Percentiles rank a stretch among this genome's conserved stretches.
These are phyloP conservation scores for Ophiodon elongatus DNA, from an alignment of 2,113 vertebrate species.

Conservation along the genomic window DNA sequence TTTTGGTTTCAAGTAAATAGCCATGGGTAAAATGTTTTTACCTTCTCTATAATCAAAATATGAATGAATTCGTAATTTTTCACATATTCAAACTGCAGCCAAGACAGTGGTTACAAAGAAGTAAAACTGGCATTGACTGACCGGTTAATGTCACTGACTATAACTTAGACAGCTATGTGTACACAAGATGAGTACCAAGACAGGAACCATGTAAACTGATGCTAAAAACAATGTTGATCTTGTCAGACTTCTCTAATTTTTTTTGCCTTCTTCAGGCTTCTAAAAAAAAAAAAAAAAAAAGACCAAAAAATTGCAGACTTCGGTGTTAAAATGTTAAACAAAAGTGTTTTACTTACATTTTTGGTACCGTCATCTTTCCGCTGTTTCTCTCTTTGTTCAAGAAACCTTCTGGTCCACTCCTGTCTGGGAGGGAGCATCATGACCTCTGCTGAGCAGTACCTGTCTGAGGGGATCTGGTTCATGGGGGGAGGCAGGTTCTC, in stretches of 20 bases:
- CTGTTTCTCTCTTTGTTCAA: constrained; percentile 85
- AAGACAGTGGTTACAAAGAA: neutral
- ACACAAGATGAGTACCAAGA: neutral
- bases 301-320: neutral
- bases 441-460: constrained; percentile 86
- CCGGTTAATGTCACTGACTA: neutral
- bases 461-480: constrained; percentile 90
- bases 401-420: constrained; percentile 89
- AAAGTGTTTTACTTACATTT: constrained; percentile 80
- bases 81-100: neutral
- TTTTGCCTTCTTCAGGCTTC: neutral
- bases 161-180: neutral
- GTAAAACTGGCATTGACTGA: neutral
- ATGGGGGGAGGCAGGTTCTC: constrained; percentile 89
- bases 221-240: neutral
- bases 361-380: constrained; percentile 86
- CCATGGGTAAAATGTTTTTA: neutral
- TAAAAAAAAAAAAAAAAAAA: too few relatives aligned
- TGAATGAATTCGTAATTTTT: neutral
- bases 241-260: neutral
- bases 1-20: neutral
- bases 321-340: neutral
- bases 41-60: neutral
- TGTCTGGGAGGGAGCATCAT: constrained; percentile 83
- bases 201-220: neutral